These are phyloP conservation scores for Vesta saturnalis DNA, from an alignment of 2,888 invertebrate species.

Conservation along the genomic window DNA sequence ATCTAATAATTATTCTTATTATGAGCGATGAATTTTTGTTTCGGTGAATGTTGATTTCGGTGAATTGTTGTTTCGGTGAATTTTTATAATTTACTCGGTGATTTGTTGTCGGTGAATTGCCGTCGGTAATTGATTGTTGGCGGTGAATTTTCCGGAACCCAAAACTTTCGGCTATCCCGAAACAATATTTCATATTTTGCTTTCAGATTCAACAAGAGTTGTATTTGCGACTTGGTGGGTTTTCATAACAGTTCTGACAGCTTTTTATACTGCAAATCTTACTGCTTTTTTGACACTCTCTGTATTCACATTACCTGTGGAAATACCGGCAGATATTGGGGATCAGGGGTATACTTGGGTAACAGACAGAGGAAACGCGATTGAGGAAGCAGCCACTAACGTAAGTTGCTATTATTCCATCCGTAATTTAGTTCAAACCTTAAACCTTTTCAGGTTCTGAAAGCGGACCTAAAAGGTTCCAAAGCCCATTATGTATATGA, in stretches of 20 bases:
- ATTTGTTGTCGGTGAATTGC: too few relatives aligned
- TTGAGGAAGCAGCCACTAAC: conserved; percentile 72
- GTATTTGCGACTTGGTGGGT: conserved; percentile 94
- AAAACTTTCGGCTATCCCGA: too few relatives aligned
- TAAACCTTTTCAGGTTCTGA: neutral
- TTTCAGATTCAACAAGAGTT: conserved; percentile 81
- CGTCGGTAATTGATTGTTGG: too few relatives aligned
- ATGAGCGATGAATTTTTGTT: too few relatives aligned
- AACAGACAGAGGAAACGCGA: conserved; percentile 73
- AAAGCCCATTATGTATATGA: conserved; percentile 52
- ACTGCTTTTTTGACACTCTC: conserved; percentile 91
- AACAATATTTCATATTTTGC: too few relatives aligned
- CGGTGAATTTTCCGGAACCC: too few relatives aligned
- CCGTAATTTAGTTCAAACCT: neutral
- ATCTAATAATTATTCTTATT: too few relatives aligned
- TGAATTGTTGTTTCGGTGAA: too few relatives aligned
- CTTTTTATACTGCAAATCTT: conserved; percentile 91
- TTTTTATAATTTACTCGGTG: too few relatives aligned
- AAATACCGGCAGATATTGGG: conserved; percentile 73
- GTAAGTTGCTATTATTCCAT: conserved; percentile 56
- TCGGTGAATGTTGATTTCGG: too few relatives aligned
- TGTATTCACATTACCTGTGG: conserved; percentile 83
- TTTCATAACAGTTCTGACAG: conserved; percentile 86
- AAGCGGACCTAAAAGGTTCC: conserved; percentile 21
- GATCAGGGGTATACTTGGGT: conserved; percentile 76